Percentiles rank a stretch among this genome's conserved stretches.
Evolutionary conservation across 1,140 invertebrate genomes (phyloP).

Genomic region (Zaprionus gabonicus): DNA sequence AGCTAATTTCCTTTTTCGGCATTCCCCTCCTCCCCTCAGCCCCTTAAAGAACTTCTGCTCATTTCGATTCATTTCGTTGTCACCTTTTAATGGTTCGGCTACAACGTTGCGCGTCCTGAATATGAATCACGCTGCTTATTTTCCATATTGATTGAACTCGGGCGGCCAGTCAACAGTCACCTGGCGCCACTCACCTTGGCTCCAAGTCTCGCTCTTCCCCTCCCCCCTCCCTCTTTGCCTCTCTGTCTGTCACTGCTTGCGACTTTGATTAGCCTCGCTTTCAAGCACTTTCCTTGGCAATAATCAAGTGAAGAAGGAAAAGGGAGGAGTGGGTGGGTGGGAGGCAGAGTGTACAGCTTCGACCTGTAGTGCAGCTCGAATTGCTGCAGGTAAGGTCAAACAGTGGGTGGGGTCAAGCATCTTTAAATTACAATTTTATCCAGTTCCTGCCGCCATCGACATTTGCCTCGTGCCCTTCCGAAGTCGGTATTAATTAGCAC

Average conservation of each 20-base stretch:
- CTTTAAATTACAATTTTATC: slow-evolving; percentile 29
- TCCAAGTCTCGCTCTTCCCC: no score
- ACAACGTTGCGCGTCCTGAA: slow-evolving; percentile 60
- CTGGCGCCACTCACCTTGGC: not conserved
- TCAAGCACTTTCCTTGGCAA: slow-evolving; percentile 30
- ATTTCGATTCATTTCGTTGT: slow-evolving; percentile 63
- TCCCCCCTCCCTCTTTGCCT: not conserved
- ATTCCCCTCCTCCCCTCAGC: not conserved
- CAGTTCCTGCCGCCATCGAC: not conserved
- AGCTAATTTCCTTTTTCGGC: slow-evolving; percentile 67
- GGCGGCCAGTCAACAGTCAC: slow-evolving; percentile 7
- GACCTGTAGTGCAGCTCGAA: slow-evolving; percentile 7
- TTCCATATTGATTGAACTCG: slow-evolving; percentile 74
- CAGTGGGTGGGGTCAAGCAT: not conserved
- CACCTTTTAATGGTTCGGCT: slow-evolving; percentile 56
- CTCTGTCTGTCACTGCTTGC: slow-evolving; percentile 19
- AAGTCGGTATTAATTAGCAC: slow-evolving; percentile 30
- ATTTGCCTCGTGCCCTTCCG: not conserved
- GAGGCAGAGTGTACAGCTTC: not conserved
- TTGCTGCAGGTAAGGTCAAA: not conserved
- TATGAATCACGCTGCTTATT: slow-evolving; percentile 65
- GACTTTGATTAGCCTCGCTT: slow-evolving; percentile 44
- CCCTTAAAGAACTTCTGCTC: slow-evolving; percentile 28
- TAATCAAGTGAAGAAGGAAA: not conserved
- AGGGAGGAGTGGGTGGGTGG: not conserved